Evolutionary conservation across 2,113 vertebrate species (phyloP).

Genomic region (Podarcis muralis): DNA sequence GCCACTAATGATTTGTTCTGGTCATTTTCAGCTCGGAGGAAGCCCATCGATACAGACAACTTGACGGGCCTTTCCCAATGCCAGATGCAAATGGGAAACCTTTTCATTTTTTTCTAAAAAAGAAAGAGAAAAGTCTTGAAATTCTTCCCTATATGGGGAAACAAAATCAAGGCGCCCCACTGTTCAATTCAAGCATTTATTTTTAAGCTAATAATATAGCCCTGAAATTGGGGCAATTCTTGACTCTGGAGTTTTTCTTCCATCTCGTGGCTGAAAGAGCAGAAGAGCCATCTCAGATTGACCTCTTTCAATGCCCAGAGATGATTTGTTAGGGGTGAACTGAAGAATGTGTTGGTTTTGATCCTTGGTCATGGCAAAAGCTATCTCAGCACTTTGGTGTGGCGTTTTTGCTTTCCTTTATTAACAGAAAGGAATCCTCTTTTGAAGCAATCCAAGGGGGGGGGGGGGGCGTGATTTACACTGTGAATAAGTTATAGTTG

Average conservation of each 20-base stretch:
- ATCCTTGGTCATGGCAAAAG: too few species aligned
- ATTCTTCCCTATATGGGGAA: background rate
- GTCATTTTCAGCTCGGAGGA: constrained; percentile 49
- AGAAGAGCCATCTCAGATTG: background rate
- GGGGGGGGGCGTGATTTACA: too few species aligned
- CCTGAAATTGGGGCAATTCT: background rate
- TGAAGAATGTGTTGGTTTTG: background rate
- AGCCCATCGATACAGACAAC: constrained; percentile 23
- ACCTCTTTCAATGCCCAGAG: background rate
- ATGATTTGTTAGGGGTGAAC: background rate
- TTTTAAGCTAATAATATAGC: background rate
- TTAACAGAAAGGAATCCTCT: background rate
- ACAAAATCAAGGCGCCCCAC: background rate
- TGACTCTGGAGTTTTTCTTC: background rate
- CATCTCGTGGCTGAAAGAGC: background rate
- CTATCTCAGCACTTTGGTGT: background rate
- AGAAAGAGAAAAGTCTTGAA: background rate
- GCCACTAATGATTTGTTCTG: constrained; percentile 25
- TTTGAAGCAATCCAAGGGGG: background rate
- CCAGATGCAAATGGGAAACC: accelerated
- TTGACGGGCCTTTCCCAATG: constrained; percentile 23
- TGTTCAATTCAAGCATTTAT: background rate
- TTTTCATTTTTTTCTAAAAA: background rate
- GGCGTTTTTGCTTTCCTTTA: too few species aligned
- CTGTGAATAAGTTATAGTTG: too few species aligned